These are phyloP conservation scores for Mycogona germanica DNA, from an alignment of 2,888 invertebrate genomes.

Conservation along the genomic window DNA sequence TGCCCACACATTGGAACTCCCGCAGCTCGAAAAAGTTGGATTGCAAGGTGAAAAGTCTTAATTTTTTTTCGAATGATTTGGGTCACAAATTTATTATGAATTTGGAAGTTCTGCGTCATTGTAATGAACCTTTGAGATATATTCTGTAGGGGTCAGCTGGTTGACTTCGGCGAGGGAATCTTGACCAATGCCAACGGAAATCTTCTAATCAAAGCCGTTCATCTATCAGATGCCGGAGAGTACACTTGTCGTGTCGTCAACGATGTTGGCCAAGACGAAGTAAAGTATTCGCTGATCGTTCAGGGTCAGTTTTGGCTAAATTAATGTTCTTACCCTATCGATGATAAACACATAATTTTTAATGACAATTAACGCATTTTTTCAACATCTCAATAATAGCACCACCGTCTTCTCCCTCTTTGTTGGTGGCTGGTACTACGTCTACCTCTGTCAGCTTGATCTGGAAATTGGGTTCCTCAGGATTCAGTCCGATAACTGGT, in stretches of 20 bases:
- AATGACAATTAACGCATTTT: no score
- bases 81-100: neutral
- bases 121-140: neutral
- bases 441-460: neutral
- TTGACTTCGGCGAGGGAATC: neutral
- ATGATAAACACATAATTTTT: no score
- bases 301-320: neutral
- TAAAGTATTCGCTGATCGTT: constrained; percentile 2
- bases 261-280: constrained; percentile 8
- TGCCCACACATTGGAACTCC: constrained; percentile 12
- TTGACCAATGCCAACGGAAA: constrained; percentile 2
- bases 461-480: constrained; percentile 5
- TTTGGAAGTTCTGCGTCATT: neutral
- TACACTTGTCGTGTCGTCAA: constrained; percentile 14
- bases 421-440: constrained; percentile 5
- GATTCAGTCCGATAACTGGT: neutral
- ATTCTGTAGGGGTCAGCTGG: constrained; percentile 7
- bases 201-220: neutral
- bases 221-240: constrained; percentile 10
- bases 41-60: constrained; percentile 8
- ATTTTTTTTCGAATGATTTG: no score
- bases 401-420: constrained; percentile 2
- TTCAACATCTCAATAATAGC: no score
- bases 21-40: constrained; percentile 4
- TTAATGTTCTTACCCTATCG: neutral